A percentile compares a stretch with the other conserved stretches of the same genome.
These are phyloP conservation scores for Acleris laterana DNA, from an alignment of 2,888 invertebrate genomes.

Conservation along the genomic window DNA sequence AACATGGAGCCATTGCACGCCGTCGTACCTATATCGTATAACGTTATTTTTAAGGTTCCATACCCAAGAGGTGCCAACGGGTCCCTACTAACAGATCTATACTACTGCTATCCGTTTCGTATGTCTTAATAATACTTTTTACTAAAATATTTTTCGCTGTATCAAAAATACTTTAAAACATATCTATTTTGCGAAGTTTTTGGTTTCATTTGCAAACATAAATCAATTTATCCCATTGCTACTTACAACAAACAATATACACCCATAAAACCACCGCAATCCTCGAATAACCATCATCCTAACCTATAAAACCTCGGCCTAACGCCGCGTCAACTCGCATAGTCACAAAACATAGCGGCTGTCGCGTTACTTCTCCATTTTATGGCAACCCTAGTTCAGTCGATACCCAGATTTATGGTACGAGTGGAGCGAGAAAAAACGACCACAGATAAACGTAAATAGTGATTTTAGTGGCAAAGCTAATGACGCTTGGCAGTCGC, in stretches of 20 bases:
- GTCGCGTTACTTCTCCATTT: constrained; percentile 19
- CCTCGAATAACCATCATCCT: background rate
- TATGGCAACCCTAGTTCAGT: constrained; percentile 35
- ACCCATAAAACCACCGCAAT: background rate
- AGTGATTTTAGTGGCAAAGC: constrained; percentile 55
- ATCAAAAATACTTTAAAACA: too few relatives aligned
- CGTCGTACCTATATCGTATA: too few relatives aligned
- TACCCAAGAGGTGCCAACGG: too few relatives aligned
- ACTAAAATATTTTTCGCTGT: too few relatives aligned
- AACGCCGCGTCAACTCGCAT: constrained; percentile 19
- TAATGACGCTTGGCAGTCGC: constrained; percentile 37
- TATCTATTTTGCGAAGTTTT: too few relatives aligned
- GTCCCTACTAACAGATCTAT: too few relatives aligned
- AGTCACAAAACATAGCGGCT: constrained; percentile 7
- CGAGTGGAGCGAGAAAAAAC: constrained; percentile 45
- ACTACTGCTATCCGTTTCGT: too few relatives aligned
- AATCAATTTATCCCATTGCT: too few relatives aligned
- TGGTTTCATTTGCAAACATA: background rate
- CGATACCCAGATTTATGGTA: constrained; percentile 58
- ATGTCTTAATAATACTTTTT: too few relatives aligned
- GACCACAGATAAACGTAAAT: constrained; percentile 44
- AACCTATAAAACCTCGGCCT: constrained; percentile 16
- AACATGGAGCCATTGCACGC: too few relatives aligned
- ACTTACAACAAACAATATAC: too few relatives aligned
- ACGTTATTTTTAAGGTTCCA: too few relatives aligned